Percentiles rank a stretch among this genome's conserved stretches.
Conservation (phyloP, 2,797 vertebrate species). For the Protonibea diacanthus region DNA sequence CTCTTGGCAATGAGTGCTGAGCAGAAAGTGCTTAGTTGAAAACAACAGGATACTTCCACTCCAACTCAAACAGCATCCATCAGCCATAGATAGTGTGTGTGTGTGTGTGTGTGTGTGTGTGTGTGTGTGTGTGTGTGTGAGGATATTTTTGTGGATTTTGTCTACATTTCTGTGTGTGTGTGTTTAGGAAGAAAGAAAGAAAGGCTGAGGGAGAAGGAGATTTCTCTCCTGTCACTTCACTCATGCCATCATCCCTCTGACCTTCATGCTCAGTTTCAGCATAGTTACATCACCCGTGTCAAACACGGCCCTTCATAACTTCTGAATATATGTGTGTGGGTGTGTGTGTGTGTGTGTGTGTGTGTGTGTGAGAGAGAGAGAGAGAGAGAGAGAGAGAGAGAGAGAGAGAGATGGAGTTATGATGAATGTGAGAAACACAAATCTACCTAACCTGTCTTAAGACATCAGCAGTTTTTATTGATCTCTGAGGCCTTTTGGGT, state of each 20-base stretch:
- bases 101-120: constrained; percentile 3
- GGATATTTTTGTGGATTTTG: background rate
- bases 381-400: background rate
- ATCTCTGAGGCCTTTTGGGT: constrained; percentile 35
- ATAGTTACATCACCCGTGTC: constrained; percentile 72
- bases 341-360: constrained; percentile 13
- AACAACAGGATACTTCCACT: constrained; percentile 74
- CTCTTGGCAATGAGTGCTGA: constrained; percentile 67
- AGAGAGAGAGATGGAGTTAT: constrained; percentile 25
- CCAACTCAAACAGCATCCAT: constrained; percentile 72
- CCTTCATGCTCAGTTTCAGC: constrained; percentile 78
- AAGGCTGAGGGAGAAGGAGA: constrained; percentile 22
- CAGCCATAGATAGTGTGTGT: constrained; percentile 39
- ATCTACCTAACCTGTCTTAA: constrained; percentile 44
- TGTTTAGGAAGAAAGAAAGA: constrained; percentile 14
- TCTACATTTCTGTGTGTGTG: constrained; percentile 12
- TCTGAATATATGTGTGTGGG: constrained; percentile 40
- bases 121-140: constrained; percentile 16
- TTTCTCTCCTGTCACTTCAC: constrained; percentile 67
- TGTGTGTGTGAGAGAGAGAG: background rate
- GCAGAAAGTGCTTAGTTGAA: constrained; percentile 76
- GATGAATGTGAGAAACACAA: constrained; percentile 41
- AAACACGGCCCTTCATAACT: constrained; percentile 59
- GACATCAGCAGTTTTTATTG: constrained; percentile 52
- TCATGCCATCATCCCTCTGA: constrained; percentile 67